Conservation (phyloP, 1,140 invertebrate genomes). For the Leptinotarsa lineolata region DNA sequence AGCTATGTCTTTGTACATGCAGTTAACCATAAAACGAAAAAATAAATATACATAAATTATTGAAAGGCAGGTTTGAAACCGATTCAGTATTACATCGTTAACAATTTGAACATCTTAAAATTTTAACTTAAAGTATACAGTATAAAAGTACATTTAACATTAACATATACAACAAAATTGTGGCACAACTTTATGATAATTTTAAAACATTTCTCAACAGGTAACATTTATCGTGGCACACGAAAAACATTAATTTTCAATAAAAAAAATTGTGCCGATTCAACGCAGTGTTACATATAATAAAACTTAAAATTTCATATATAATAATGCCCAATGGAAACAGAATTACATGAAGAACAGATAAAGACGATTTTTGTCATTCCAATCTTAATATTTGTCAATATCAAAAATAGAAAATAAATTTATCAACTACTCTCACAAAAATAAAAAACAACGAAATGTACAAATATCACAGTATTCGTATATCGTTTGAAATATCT, state of each 20-base stretch:
- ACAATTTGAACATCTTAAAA: constrained; percentile 35
- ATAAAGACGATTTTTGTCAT: constrained; percentile 34
- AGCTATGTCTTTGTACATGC: constrained; percentile 47
- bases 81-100: constrained; percentile 36
- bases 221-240: constrained; percentile 42
- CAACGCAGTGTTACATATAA: background rate
- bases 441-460: constrained; percentile 44
- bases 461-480: constrained; percentile 48
- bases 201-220: constrained; percentile 39
- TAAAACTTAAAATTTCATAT: constrained; percentile 6
- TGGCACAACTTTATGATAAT: constrained; percentile 37
- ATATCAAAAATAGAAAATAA: constrained; percentile 47
- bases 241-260: constrained; percentile 26
- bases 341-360: constrained; percentile 34
- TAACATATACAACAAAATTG: constrained; percentile 41
- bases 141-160: constrained; percentile 41
- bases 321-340: constrained; percentile 42
- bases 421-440: constrained; percentile 37
- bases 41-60: constrained; percentile 46
- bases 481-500: constrained; percentile 30
- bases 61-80: constrained; percentile 40
- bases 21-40: constrained; percentile 37
- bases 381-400: constrained; percentile 26
- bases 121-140: constrained; percentile 31
- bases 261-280: constrained; percentile 12